Evolutionary conservation across 2,888 invertebrate species (phyloP).

Genomic region (Melieria picta): DNA sequence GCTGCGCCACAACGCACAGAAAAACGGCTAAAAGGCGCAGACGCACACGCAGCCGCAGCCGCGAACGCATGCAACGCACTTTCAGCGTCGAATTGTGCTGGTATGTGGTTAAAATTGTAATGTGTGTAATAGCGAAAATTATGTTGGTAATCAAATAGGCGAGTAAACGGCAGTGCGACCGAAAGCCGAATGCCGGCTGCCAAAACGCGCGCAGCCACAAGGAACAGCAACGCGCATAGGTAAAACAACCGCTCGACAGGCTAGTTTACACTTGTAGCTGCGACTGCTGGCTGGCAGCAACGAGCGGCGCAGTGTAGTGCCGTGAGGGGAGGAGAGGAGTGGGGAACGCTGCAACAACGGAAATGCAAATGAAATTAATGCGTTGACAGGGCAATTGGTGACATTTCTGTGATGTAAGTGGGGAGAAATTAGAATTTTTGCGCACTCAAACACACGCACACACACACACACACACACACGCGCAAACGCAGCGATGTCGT

Average conservation of each 20-base stretch:
- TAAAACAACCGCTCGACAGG: constrained; percentile 26
- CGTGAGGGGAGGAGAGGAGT: neutral
- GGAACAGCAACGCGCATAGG: neutral
- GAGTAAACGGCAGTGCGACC: constrained; percentile 8
- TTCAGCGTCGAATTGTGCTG: neutral
- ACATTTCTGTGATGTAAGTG: constrained; percentile 25
- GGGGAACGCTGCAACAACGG: constrained; percentile 45
- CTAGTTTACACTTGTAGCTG: constrained; percentile 26
- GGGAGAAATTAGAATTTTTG: constrained; percentile 28
- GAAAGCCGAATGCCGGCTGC: neutral
- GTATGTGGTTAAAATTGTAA: constrained; percentile 15
- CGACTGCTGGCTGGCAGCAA: constrained; percentile 15
- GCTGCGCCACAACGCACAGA: neutral
- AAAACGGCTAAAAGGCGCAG: neutral
- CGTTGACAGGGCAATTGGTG: constrained; percentile 34
- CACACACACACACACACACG: constrained; percentile 11
- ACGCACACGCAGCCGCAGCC: neutral
- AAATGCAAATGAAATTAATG: constrained; percentile 58
- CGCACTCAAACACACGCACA: constrained; percentile 2
- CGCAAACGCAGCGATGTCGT: neutral
- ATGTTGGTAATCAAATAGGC: constrained; percentile 26
- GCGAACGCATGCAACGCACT: neutral
- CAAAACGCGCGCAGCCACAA: neutral
- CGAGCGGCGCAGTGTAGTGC: neutral
- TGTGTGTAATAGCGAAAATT: constrained; percentile 20